Conservation (phyloP, 2,113 vertebrate species). For the Nothoprocta pentlandii region DNA sequence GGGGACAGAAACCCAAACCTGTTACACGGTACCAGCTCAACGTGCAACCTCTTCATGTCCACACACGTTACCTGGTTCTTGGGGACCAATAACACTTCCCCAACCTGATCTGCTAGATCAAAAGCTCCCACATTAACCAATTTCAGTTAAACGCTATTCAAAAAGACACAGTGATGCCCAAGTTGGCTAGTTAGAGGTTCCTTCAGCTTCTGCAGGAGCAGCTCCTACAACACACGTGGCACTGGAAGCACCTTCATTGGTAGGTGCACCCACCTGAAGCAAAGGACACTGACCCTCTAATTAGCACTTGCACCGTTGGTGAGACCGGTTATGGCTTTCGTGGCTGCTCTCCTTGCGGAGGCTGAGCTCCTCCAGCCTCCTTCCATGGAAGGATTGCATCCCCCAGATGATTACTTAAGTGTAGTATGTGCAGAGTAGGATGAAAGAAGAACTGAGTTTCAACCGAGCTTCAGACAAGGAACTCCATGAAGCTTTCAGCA, state of each 20-base stretch:
- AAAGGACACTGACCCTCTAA: neutral
- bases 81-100: no score
- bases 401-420: no score
- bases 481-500: neutral
- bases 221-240: accelerated
- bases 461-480: neutral
- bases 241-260: neutral
- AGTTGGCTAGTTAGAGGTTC: neutral
- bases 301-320: no score
- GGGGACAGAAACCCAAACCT: neutral
- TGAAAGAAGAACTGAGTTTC: neutral
- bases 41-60: no score
- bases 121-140: neutral
- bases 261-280: neutral
- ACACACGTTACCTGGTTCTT: no score
- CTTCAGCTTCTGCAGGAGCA: neutral
- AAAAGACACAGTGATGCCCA: neutral
- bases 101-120: neutral
- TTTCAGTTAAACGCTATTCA: neutral
- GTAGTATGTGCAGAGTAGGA: neutral
- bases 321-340: no score
- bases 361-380: no score
- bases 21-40: neutral
- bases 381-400: no score
- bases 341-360: no score